Evolutionary conservation across 2,888 invertebrate genomes (phyloP), one percentile per base, ranked within the genome.

Genomic region (Ctena decussata): DNA sequence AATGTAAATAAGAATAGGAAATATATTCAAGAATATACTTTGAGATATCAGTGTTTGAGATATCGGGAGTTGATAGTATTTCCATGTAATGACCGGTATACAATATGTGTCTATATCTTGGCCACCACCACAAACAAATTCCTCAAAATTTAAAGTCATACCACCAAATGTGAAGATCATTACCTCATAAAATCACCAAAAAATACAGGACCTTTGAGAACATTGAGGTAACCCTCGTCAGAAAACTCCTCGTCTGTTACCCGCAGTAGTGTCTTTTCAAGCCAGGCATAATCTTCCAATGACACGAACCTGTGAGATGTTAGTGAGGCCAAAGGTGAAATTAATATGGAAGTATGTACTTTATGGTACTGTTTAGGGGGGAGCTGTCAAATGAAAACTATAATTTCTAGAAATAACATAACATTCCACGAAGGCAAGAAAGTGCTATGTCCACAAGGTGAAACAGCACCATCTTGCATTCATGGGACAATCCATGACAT

Each of bases 181-280:
- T 95, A 95, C 95, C 95, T 97, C 98, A 99, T 98, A 95, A 99
- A 99, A 96, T 99, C 99, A 12, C 98, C 99, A 96, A 99, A 99
- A 24, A 98, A 98, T 24, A 98, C 98, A 92, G 89, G 86, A 18
- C 97, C 97, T 93, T 97, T 97, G 88, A 98, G 97, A 97, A 98
- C 97, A 86, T 97, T 85, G 21, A 84, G 82, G 75, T 88, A 86
- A 37, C 60, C 46, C 18, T 92, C 92, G 60, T 95, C 95, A 15
- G 93, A 94, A 65, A 99, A 96, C 86, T 97, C 96, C 87, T 97
- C 97, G 90, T 97, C 97, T 3, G 98, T 97, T 71, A 98, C 96
- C 78, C 97, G 96, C 65, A 97, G 96, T 87, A 99, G 95, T 41
- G 94, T 94, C 90, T 95, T 95, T 49, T 91, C 91, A 88, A 95